phyloP scores from a whole-genome alignment of 2,888 invertebrate species.

The Steinernema scapterisci region DNA sequence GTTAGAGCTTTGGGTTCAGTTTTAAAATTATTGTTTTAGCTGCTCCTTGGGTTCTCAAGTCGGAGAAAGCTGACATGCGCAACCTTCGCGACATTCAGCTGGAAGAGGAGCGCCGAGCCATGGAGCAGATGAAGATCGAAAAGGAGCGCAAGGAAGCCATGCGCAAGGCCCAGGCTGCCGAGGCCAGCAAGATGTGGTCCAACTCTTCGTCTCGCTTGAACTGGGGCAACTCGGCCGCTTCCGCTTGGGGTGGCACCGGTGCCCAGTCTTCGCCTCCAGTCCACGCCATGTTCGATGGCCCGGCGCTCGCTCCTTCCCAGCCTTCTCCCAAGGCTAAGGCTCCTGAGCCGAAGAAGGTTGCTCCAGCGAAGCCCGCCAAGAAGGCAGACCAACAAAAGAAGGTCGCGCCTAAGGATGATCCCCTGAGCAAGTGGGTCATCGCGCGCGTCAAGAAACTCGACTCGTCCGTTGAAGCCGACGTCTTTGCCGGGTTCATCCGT shows the following conservation, averaged over 20 bases:
- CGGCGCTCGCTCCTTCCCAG: constrained; percentile 35
- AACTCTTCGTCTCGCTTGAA: constrained; percentile 27
- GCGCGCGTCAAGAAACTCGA: constrained; percentile 49
- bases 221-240: constrained; percentile 27
- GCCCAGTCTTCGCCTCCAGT: constrained; percentile 24
- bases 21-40: neutral
- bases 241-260: constrained; percentile 40
- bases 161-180: neutral
- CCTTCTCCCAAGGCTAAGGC: constrained; percentile 36
- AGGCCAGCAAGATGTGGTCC: constrained; percentile 29
- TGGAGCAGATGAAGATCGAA: constrained; percentile 10
- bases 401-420: constrained; percentile 16
- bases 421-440: constrained; percentile 45
- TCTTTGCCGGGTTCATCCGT: constrained; percentile 49
- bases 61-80: neutral
- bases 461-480: constrained; percentile 50
- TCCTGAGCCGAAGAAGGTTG: constrained; percentile 38
- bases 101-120: constrained; percentile 24
- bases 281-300: constrained; percentile 46
- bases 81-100: neutral
- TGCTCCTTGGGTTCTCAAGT: neutral
- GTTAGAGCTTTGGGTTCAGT: neutral
- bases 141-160: neutral
- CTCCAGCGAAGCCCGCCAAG: neutral
- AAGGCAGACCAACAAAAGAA: neutral